Conservation (phyloP, 2,888 invertebrate genomes). For the Erebia epiphron region DNA sequence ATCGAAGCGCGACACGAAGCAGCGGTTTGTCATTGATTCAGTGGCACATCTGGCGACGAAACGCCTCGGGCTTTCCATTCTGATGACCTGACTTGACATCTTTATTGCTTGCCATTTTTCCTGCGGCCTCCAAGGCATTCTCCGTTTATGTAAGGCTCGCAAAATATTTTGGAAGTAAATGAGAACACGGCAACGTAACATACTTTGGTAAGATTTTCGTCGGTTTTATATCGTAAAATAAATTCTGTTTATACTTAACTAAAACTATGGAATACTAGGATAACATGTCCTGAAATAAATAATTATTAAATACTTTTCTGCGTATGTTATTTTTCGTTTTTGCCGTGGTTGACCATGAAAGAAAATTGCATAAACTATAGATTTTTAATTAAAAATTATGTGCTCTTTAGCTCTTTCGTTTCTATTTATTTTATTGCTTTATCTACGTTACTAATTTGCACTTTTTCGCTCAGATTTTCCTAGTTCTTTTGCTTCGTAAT, state of each 20-base stretch:
- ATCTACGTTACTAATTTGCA: no score
- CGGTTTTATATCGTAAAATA: slow-evolving; percentile 1
- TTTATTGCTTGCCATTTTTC: slow-evolving; percentile 81
- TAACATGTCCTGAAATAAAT: no score
- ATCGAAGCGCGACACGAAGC: slow-evolving; percentile 74
- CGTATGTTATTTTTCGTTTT: no score
- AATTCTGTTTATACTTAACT: neutral
- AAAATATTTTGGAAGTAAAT: slow-evolving; percentile 77
- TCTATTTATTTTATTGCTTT: no score
- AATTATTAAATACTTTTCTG: no score
- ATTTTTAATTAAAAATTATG: no score
- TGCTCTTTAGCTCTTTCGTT: no score
- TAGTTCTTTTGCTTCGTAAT: no score
- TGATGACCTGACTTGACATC: slow-evolving; percentile 83
- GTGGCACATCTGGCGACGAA: slow-evolving; percentile 80
- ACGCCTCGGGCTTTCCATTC: slow-evolving; percentile 79
- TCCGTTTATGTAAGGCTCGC: slow-evolving; percentile 63
- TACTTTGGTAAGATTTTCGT: slow-evolving; percentile 42
- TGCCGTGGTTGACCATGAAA: no score
- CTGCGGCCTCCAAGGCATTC: slow-evolving; percentile 75
- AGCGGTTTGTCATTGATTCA: slow-evolving; percentile 83
- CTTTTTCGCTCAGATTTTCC: no score
- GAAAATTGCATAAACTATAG: no score
- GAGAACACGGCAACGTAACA: slow-evolving; percentile 64
- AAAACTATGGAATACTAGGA: neutral